These are phyloP conservation scores for Drosophila kikkawai DNA, from an alignment of 1,140 invertebrate genomes.

Conservation along the genomic window DNA sequence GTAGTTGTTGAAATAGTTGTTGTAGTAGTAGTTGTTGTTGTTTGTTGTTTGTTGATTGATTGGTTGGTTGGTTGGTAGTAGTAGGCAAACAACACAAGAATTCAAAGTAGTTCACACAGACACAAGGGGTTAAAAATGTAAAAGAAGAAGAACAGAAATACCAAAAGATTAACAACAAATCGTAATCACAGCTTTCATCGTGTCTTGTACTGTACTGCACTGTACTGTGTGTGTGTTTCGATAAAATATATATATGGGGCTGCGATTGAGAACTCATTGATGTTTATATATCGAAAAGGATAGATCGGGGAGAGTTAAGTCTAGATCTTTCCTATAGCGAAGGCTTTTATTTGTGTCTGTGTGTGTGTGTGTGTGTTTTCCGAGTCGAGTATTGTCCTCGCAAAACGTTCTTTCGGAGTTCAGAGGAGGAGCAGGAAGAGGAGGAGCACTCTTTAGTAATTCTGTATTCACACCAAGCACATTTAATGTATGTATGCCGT, in stretches of 20 bases:
- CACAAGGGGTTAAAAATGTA: conserved; percentile 63
- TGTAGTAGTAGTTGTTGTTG: conserved; percentile 23
- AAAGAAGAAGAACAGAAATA: conserved; percentile 74
- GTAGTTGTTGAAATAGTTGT: conserved; percentile 24
- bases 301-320: background rate
- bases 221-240: conserved; percentile 21
- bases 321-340: background rate
- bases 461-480: conserved; percentile 38
- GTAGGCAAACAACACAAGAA: conserved; percentile 64
- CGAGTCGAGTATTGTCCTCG: conserved; percentile 22
- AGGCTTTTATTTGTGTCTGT: background rate
- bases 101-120: conserved; percentile 66
- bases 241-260: background rate
- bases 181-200: conserved; percentile 35
- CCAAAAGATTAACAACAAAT: conserved; percentile 52
- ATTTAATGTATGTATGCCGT: conserved; percentile 13
- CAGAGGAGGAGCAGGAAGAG: background rate
- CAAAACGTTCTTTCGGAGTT: conserved; percentile 22
- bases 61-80: conserved; percentile 49
- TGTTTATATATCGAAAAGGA: conserved; percentile 7
- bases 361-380: conserved; percentile 3
- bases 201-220: conserved; percentile 16
- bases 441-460: conserved; percentile 6
- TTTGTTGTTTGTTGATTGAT: conserved; percentile 20
- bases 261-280: conserved; percentile 17